phyloP scores from a whole-genome alignment of 37 sponge, comb jelly and placozoan species.

The Chondrosia reniformis region DNA sequence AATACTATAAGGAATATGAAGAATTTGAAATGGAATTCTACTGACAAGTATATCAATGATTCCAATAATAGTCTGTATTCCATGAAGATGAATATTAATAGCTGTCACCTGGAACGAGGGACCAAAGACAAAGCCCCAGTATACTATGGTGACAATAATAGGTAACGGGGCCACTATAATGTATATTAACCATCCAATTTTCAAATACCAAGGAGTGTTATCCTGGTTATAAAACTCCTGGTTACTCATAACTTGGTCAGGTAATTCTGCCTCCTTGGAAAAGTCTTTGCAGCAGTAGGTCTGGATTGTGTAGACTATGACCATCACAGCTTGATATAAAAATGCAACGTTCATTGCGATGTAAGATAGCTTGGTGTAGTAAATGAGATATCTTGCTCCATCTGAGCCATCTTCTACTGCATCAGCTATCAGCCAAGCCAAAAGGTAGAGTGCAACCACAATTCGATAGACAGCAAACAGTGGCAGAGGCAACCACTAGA shows the following conservation, averaged over 20 bases:
- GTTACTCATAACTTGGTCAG: background rate
- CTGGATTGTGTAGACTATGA: background rate
- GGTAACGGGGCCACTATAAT: background rate
- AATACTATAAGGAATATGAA: conserved; percentile 36
- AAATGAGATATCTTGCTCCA: conserved; percentile 34
- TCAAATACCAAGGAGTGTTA: conserved; percentile 33
- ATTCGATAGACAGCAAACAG: conserved; percentile 33
- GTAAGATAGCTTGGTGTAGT: conserved; percentile 27
- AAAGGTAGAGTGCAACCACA: conserved; percentile 29
- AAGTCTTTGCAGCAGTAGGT: background rate
- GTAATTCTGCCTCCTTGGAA: background rate
- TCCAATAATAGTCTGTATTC: conserved; percentile 34
- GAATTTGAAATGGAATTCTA: conserved; percentile 36
- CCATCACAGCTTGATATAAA: background rate
- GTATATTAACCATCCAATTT: conserved; percentile 47
- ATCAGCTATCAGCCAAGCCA: conserved; percentile 25
- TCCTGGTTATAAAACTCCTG: conserved; percentile 20
- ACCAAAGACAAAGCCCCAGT: conserved; percentile 1
- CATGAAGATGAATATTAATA: conserved; percentile 40
- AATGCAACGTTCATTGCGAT: conserved; percentile 5
- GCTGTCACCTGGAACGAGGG: background rate
- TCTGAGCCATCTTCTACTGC: background rate
- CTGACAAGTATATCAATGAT: conserved; percentile 42
- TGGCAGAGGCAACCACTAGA: conserved; percentile 46
- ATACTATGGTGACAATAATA: conserved; percentile 33